Conservation (phyloP, 2,888 invertebrate genomes). For the Tuberolachnus salignus region DNA sequence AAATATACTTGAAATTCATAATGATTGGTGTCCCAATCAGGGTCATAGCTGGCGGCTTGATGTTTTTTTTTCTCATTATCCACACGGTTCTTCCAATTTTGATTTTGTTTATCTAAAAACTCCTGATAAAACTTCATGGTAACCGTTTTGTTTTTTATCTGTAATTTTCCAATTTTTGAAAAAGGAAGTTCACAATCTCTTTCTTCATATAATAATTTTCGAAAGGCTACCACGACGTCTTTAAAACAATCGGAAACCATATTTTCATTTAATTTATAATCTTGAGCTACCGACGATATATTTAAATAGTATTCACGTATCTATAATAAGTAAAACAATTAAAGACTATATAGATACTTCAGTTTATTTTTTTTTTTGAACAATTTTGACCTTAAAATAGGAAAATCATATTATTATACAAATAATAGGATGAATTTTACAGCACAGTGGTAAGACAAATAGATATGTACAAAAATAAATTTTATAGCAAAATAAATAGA, state of each 20-base stretch:
- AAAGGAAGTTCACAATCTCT: slow-evolving; percentile 47
- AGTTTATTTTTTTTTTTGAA: no score
- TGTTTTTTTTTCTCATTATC: slow-evolving; percentile 13
- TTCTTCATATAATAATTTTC: slow-evolving; percentile 10
- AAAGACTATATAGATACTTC: no score
- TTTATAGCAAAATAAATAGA: background rate
- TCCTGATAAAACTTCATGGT: slow-evolving; percentile 9
- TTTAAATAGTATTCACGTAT: slow-evolving; percentile 31
- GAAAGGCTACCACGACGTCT: slow-evolving; percentile 21
- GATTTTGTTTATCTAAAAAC: slow-evolving; percentile 29
- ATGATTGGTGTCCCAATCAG: background rate
- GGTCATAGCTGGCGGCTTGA: background rate
- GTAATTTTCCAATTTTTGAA: slow-evolving; percentile 29
- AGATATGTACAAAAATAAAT: background rate
- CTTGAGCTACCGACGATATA: slow-evolving; percentile 1
- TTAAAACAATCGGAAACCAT: slow-evolving; percentile 29
- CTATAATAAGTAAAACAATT: background rate
- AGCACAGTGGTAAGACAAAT: no score
- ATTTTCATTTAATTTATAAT: slow-evolving; percentile 5
- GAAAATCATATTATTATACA: no score
- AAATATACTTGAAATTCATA: background rate
- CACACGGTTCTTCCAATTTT: background rate
- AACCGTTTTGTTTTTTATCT: slow-evolving; percentile 22
- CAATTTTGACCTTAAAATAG: no score
- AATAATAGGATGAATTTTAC: no score